Base-by-base conservation (phyloP, 2,888 invertebrate genomes). In the Dusona sp. region DNA sequence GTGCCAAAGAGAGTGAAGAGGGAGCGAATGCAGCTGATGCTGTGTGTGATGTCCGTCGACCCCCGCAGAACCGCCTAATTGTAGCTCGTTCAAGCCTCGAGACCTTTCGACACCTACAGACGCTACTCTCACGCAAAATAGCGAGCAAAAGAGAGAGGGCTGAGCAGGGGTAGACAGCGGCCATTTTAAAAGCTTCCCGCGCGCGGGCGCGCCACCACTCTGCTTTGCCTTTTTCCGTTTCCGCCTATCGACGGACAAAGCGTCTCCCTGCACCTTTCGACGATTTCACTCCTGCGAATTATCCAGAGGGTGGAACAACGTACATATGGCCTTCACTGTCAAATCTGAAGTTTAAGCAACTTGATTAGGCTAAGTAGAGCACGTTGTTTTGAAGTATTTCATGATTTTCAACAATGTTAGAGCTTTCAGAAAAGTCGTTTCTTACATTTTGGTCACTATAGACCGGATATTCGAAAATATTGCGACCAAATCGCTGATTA, bases 41-140 rank as follows among this genome's bases (percentile, higher is more conserved):
- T 79, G 79, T 67, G 29, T 89, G 87, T 87, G 88, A 88, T 83
- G 75, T 89, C 84, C 89, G 89, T 84, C 90, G 90, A 90, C 89
- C 90, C 89, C 88, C 88, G 91, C 48, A 89, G 90, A 87, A 88
- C 88, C 91, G 90, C 89, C 92, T 94, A 94, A 94, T 94, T 94
- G 93, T 91, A 91, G 91, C 91, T 91, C 91, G 91, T 92, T 92
- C 91, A 89, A 90, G 91, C 89, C 89, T 88, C 89, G 90, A 91
- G 91, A 90, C 92, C 91, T 91, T 92, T 93, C 92, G 92, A 93
- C 93, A 93, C 92, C 92, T 92, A 92, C 92, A 89, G 88, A 90
- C 88, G 90, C 90, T 91, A 92, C 91, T 90, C 88, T 89, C 89
- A 90, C 90, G 77, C 57, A 48, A 25, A 29, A 42, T 42, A 70